phyloP scores from a whole-genome alignment of 2,797 vertebrate genomes.

The Tachyglossus aculeatus region DNA sequence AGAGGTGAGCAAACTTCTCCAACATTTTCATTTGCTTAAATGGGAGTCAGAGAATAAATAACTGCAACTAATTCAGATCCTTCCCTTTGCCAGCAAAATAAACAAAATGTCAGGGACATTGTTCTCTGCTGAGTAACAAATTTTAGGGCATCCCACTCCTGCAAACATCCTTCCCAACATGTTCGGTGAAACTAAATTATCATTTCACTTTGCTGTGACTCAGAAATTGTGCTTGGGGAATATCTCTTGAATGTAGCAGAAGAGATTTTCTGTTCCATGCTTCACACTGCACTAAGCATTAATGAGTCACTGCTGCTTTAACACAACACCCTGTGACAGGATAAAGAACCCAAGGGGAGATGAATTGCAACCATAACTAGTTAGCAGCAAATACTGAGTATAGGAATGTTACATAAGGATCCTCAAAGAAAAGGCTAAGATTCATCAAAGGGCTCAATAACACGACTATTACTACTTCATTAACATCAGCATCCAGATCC shows the following conservation, averaged over 20 bases:
- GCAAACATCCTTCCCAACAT: conserved; percentile 11
- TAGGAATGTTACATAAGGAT: conserved; percentile 27
- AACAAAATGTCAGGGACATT: conserved; percentile 2
- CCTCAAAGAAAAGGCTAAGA: not conserved
- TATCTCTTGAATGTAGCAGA: conserved; percentile 50
- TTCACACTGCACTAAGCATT: conserved; percentile 52
- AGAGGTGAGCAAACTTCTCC: conserved; percentile 33
- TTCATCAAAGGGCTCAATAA: not conserved
- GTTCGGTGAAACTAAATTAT: conserved; percentile 33
- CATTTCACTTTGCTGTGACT: conserved; percentile 44
- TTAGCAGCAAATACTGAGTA: accelerated
- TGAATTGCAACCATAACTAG: not conserved
- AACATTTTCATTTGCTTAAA: conserved; percentile 30
- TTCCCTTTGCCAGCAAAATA: not conserved
- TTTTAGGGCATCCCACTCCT: not conserved
- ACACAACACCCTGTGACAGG: conserved; percentile 28
- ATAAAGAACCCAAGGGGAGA: not conserved
- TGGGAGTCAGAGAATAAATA: not conserved
- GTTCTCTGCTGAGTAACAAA: conserved; percentile 34
- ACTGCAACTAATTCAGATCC: not conserved
- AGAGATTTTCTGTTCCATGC: conserved; percentile 41
- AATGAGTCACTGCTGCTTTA: conserved; percentile 56
- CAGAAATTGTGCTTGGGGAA: conserved; percentile 42
- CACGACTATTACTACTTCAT: too few relatives aligned
- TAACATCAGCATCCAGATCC: too few relatives aligned